Evolutionary conservation across 1,140 invertebrate species (phyloP), one percentile per base, ranked within the genome.

Genomic region (Thaumetopoea pityocampa): DNA sequence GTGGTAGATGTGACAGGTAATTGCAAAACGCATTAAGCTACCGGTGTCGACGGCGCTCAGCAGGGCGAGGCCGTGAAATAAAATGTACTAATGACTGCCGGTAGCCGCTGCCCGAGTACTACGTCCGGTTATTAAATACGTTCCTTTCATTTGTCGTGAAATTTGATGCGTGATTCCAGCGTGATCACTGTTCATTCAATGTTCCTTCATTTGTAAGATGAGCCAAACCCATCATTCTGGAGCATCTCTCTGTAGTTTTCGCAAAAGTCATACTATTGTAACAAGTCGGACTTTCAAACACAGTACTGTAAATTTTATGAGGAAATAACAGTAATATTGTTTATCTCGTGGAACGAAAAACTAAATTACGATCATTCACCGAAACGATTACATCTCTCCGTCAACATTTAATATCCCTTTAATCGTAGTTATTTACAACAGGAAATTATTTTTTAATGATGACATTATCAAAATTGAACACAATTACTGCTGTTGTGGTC

Each of bases 11-110:
- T 66, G 67, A 65, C 54, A 62, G 57, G 54, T 79, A 79, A 76
- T 73, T 67, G 62, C 55, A 45, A 55, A 76, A 70, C 64, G 67
- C 70, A 79, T 79, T 76, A 79, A 66, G 65, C 57, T 51, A 46
- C 44, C 43, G 55, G 38, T n/a, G n/a, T n/a, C 51, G 52, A 48
- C 40, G 43, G 45, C 55, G 29, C 33, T 40, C 27, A 48, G 48
- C 49, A 48, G 61, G 60, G 44, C 49, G 46, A 55, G 52, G 44
- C 48, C 53, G 47, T 47, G 34, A 64, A 70, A 70, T 68, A 67
- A 76, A 68, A 72, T 68, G 61, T 57, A 72, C 53, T 68, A 72
- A 73, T 67, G 62, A 72, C 65, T 55, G 44, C 49, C 36, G 45
- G 36, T 27, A 33, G 30, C 14, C 26, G 19, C 18, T 27, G 41